These are phyloP conservation scores for Onychomys leucogaster DNA, from an alignment of 2,797 vertebrate species.

Conservation along the genomic window DNA sequence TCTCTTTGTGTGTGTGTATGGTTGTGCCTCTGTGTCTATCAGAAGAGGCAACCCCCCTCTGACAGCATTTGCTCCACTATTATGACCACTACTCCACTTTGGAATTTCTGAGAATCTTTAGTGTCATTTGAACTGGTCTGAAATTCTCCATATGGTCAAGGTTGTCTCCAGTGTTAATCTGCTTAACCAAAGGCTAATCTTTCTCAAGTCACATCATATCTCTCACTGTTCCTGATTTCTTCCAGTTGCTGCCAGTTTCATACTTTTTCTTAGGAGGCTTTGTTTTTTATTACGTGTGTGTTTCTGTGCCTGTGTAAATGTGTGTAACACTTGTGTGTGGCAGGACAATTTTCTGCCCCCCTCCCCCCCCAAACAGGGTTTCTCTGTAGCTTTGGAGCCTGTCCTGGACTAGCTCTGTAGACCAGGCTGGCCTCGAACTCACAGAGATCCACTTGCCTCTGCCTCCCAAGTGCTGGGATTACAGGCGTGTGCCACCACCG, in stretches of 20 bases:
- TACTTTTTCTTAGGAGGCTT: neutral
- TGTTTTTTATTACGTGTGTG: neutral
- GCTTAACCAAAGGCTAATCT: constrained; percentile 23
- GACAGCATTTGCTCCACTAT: neutral
- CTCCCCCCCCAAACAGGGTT: too few species aligned
- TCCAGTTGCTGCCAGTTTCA: neutral
- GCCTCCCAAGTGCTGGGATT: too few species aligned
- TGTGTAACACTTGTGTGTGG: neutral
- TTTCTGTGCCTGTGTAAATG: neutral
- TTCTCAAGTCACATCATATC: neutral
- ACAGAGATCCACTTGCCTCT: too few species aligned
- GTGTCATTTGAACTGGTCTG: constrained; percentile 27
- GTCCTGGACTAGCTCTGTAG: too few species aligned
- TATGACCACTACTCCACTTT: neutral
- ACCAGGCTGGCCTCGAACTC: too few species aligned
- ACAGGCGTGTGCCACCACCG: too few species aligned
- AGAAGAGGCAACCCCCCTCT: neutral
- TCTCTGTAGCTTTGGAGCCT: too few species aligned
- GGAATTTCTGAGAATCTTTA: constrained; percentile 57
- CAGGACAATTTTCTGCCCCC: neutral
- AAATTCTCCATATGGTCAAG: constrained; percentile 46
- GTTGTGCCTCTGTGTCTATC: neutral
- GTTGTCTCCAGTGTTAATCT: neutral
- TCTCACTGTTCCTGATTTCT: neutral
- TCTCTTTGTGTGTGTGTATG: neutral